Evolutionary conservation across 2,888 invertebrate species (phyloP).

Genomic region (Keiferia lycopersicella): DNA sequence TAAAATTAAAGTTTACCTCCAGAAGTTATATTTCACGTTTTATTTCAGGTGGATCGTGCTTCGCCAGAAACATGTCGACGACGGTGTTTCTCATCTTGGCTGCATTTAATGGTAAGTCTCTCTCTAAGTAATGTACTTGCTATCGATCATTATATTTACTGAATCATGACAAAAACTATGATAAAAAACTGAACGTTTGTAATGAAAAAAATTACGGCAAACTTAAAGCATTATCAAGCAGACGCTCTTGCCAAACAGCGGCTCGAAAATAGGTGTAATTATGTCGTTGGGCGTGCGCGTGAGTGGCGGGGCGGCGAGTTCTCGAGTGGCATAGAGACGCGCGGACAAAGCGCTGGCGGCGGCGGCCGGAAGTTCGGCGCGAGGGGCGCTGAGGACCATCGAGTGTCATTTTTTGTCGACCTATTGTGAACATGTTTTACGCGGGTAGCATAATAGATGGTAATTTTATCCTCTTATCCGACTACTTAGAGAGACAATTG

Average conservation of each 20-base stretch:
- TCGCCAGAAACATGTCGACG: neutral
- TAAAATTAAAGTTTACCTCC: too few species aligned
- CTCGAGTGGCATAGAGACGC: neutral
- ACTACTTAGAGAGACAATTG: too few species aligned
- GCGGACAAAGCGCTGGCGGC: neutral
- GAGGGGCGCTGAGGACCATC: constrained; percentile 1
- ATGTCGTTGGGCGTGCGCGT: neutral
- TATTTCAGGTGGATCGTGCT: neutral
- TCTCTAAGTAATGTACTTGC: neutral
- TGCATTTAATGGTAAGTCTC: neutral
- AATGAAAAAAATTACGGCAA: neutral
- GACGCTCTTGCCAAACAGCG: neutral
- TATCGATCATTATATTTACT: neutral
- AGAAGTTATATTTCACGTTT: neutral
- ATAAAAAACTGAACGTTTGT: neutral
- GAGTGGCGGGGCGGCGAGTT: neutral
- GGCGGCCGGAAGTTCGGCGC: neutral
- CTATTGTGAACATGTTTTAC: neutral
- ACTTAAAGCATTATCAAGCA: neutral
- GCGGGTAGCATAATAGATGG: neutral
- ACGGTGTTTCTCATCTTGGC: neutral
- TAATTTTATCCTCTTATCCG: too few species aligned
- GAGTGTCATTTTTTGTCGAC: neutral
- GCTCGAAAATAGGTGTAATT: neutral
- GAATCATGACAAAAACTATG: too few species aligned